These are phyloP conservation scores for Neosalanx taihuensis DNA, from an alignment of 2,797 vertebrate genomes.

Conservation along the genomic window DNA sequence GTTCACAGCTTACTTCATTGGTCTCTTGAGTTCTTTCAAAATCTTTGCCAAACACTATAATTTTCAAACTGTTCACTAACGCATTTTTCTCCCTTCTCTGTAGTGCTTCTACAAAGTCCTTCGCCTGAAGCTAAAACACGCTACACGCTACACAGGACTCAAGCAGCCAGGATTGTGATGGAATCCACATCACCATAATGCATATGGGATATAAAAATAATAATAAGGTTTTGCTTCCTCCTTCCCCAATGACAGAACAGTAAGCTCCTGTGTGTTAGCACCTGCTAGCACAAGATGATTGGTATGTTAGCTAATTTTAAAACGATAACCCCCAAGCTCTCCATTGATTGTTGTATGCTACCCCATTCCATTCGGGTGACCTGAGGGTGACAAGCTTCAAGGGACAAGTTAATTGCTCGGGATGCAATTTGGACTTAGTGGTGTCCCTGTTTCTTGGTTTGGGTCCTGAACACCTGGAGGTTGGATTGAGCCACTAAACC, in stretches of 20 bases:
- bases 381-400: neutral
- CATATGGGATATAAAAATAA: neutral
- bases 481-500: slow-evolving; percentile 20
- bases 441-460: slow-evolving; percentile 14
- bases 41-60: slow-evolving; percentile 8
- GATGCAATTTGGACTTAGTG: slow-evolving; percentile 18
- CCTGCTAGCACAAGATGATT: neutral
- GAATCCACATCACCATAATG: slow-evolving; percentile 18
- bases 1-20: slow-evolving; percentile 18
- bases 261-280: neutral
- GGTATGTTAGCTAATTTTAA: neutral
- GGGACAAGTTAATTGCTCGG: neutral
- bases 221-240: slow-evolving; percentile 7
- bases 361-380: neutral
- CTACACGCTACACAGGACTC: neutral
- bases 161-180: neutral
- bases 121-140: slow-evolving; percentile 6
- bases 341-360: neutral
- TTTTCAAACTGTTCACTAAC: neutral
- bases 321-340: neutral
- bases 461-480: slow-evolving; percentile 17
- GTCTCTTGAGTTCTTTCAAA: slow-evolving; percentile 35
- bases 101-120: slow-evolving; percentile 4
- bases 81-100: neutral
- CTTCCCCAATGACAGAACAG: slow-evolving; percentile 15